Conservation (phyloP, 30 jellyfish, hydroid and myxozoan genomes). For the Hydractinia echinata region DNA sequence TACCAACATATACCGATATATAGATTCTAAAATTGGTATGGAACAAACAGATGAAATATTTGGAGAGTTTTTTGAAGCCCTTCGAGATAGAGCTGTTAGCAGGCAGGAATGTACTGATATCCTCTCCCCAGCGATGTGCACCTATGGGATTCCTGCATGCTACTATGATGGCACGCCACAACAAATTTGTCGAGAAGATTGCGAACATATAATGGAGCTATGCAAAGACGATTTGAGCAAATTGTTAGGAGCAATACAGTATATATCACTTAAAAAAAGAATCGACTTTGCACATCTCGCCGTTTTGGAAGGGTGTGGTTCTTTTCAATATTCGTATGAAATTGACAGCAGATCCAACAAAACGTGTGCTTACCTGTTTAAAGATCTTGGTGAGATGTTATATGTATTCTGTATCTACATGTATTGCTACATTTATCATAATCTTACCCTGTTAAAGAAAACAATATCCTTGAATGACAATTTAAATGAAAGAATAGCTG, state of each 20-base stretch:
- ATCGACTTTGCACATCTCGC: constrained; percentile 25
- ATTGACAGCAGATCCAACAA: not conserved
- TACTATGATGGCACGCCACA: not conserved
- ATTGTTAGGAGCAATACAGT: constrained; percentile 24
- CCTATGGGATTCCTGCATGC: constrained; percentile 26
- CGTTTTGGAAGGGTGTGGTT: constrained; percentile 5
- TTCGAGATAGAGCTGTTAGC: not conserved
- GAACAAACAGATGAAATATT: constrained; percentile 5
- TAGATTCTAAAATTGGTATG: constrained; percentile 18
- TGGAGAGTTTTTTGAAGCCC: constrained; percentile 3
- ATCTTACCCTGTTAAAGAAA: too few species aligned
- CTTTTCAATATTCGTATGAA: constrained; percentile 21
- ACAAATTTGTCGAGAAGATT: constrained; percentile 31
- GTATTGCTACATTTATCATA: too few species aligned
- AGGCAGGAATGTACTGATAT: not conserved
- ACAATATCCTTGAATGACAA: too few species aligned
- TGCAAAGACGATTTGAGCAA: constrained; percentile 10
- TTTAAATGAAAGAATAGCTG: too few species aligned
- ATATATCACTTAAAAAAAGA: not conserved
- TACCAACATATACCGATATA: not conserved
- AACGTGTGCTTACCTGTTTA: constrained; percentile 3
- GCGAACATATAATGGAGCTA: constrained; percentile 6
- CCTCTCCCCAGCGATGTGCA: constrained; percentile 23
- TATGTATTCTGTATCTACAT: too few species aligned
- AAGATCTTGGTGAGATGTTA: constrained; percentile 11